phyloP scores from a whole-genome alignment of 2,888 invertebrate species.

The Eupelmus urozonus region DNA sequence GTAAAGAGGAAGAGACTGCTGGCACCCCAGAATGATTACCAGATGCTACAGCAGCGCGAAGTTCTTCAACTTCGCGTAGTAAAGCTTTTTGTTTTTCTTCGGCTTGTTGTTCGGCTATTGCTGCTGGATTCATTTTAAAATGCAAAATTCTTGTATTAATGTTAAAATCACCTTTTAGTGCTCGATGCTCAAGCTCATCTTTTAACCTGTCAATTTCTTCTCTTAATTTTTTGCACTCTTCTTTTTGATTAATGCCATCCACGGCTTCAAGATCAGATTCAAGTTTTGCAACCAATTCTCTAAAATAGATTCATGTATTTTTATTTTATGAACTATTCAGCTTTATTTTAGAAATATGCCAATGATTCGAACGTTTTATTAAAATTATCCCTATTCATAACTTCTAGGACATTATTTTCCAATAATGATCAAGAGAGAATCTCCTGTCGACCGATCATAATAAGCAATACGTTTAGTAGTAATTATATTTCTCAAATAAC shows the following conservation, averaged over 20 bases:
- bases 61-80: slow-evolving; percentile 81
- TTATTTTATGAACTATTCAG: background rate
- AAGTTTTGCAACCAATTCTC: slow-evolving; percentile 83
- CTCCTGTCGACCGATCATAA: no score
- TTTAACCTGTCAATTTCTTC: slow-evolving; percentile 78
- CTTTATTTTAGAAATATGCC: background rate
- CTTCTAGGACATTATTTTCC: no score
- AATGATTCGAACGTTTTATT: no score
- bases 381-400: no score
- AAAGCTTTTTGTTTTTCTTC: slow-evolving; percentile 77
- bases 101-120: slow-evolving; percentile 83
- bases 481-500: no score
- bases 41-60: slow-evolving; percentile 83
- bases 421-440: no score
- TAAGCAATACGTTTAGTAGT: no score
- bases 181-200: slow-evolving; percentile 82
- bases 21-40: slow-evolving; percentile 61
- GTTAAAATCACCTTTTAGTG: slow-evolving; percentile 80
- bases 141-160: slow-evolving; percentile 80
- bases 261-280: slow-evolving; percentile 81
- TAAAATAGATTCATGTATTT: slow-evolving; percentile 52
- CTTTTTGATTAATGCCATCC: slow-evolving; percentile 66
- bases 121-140: slow-evolving; percentile 85
- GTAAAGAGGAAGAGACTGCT: slow-evolving; percentile 66
- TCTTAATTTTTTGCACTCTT: slow-evolving; percentile 74